Conservation (phyloP, 2,113 vertebrate species). For the Tricholaema leucomelas region DNA sequence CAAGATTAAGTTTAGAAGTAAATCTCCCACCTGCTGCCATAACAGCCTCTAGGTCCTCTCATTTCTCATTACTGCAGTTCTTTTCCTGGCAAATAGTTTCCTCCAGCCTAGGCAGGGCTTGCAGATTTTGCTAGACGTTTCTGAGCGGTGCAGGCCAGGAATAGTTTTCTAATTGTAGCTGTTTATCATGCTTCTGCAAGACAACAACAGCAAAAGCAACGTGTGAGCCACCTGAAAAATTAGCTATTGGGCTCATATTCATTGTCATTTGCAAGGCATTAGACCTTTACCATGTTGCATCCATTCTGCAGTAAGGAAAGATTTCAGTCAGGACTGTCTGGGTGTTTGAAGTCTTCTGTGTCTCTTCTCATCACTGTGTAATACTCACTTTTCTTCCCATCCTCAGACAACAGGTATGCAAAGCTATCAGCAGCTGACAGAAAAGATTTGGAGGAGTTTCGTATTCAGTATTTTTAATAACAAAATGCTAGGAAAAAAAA, state of each 20-base stretch:
- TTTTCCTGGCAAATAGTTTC: not conserved
- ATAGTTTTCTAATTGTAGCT: not conserved
- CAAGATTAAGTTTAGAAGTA: no score
- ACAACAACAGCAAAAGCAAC: not conserved
- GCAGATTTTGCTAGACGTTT: not conserved
- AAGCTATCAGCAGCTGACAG: not conserved
- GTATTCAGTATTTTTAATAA: not conserved
- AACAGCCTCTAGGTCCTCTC: no score
- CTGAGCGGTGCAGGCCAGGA: not conserved
- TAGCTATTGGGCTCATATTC: not conserved
- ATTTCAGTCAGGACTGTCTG: not conserved
- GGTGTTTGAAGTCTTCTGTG: not conserved
- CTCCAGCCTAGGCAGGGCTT: not conserved
- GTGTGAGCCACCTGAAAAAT: not conserved
- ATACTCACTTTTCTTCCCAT: not conserved
- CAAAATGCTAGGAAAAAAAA: not conserved
- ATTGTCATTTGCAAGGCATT: not conserved
- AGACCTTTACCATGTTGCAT: not conserved
- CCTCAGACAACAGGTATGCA: not conserved
- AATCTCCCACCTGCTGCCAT: no score
- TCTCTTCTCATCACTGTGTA: not conserved
- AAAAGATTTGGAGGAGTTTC: not conserved
- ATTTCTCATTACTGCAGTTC: not conserved
- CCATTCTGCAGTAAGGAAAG: not conserved
- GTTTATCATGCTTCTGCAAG: not conserved